phyloP scores from a whole-genome alignment of 2,113 vertebrate species.

The Mustela nigripes region DNA sequence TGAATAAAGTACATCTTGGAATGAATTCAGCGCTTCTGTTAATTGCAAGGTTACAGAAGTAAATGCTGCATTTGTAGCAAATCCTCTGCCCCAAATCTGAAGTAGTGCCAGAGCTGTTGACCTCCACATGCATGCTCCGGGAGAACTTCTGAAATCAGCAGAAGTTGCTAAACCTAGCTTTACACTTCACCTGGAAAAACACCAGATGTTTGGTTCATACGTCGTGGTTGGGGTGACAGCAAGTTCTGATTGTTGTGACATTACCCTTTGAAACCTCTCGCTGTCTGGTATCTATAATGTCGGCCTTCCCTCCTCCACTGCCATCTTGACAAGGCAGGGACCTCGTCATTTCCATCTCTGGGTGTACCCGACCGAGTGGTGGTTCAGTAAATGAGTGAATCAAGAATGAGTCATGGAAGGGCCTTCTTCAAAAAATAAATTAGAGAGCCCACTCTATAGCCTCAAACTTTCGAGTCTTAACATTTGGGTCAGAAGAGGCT shows the following conservation, averaged over 20 bases:
- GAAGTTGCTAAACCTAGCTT: neutral
- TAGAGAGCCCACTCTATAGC: neutral
- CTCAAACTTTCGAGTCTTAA: neutral
- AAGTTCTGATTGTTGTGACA: neutral
- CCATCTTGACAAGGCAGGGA: neutral
- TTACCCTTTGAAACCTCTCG: neutral
- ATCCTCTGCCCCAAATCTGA: neutral
- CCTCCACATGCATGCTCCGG: neutral
- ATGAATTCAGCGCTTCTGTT: constrained; percentile 11
- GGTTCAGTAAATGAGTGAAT: neutral
- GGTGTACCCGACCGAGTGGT: neutral
- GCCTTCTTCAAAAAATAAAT: neutral
- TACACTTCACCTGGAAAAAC: neutral
- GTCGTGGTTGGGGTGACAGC: neutral
- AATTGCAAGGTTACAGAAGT: neutral
- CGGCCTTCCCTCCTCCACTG: neutral
- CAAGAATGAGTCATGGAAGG: neutral
- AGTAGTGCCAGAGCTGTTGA: neutral
- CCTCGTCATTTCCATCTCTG: neutral
- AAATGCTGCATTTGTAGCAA: neutral
- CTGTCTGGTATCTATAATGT: neutral
- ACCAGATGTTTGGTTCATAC: neutral
- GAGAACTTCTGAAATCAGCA: neutral
- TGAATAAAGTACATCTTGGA: neutral
- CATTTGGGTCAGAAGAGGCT: neutral